A percentile compares a stretch with the other conserved stretches of the same genome.
phyloP scores from a whole-genome alignment of 2,888 invertebrate genomes.

The Chloromyia formosa region DNA sequence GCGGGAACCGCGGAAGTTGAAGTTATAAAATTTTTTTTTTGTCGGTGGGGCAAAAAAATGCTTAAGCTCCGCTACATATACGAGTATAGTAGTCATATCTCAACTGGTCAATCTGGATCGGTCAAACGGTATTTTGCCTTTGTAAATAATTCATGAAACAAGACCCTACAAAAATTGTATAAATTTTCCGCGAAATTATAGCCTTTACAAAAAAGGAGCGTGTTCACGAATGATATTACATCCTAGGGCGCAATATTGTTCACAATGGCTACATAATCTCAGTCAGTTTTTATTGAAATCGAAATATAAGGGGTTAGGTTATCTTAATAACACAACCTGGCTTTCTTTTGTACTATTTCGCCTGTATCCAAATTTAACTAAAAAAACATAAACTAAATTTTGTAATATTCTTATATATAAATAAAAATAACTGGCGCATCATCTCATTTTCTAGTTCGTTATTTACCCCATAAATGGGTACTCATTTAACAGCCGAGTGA shows the following conservation, averaged over 20 bases:
- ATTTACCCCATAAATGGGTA: too few relatives aligned
- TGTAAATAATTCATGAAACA: conserved; percentile 47
- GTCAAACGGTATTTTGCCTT: conserved; percentile 48
- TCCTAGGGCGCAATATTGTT: neutral
- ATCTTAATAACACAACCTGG: too few relatives aligned
- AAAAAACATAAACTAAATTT: too few relatives aligned
- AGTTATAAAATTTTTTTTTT: conserved; percentile 36
- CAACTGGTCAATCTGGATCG: conserved; percentile 40
- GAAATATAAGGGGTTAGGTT: too few relatives aligned
- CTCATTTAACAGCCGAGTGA: too few relatives aligned
- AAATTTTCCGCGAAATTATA: conserved; percentile 16
- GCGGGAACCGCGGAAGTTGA: conserved; percentile 22
- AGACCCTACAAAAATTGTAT: neutral
- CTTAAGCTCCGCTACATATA: neutral
- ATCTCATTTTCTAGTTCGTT: too few relatives aligned
- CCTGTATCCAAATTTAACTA: too few relatives aligned
- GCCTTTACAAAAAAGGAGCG: neutral
- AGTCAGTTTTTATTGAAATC: too few relatives aligned
- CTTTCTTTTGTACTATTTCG: too few relatives aligned
- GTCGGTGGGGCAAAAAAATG: neutral
- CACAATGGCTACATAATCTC: too few relatives aligned
- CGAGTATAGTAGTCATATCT: conserved; percentile 21
- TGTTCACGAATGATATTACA: neutral
- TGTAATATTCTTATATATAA: too few relatives aligned
- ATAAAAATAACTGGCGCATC: too few relatives aligned